These are phyloP conservation scores for Lagorchestes hirsutus DNA, from an alignment of 2,797 vertebrate species.

Conservation along the genomic window DNA sequence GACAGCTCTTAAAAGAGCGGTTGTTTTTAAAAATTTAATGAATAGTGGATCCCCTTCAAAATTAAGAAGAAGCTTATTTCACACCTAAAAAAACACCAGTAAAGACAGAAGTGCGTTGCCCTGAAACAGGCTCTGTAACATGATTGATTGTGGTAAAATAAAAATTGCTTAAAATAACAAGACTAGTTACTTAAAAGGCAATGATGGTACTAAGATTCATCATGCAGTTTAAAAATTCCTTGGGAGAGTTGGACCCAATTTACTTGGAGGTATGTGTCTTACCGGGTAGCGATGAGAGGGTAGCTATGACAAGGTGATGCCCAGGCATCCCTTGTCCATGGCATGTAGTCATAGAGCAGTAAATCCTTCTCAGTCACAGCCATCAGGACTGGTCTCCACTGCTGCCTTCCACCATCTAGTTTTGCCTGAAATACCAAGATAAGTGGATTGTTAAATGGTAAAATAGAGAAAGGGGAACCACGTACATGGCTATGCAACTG, in stretches of 20 bases:
- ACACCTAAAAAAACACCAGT: slow-evolving; percentile 45
- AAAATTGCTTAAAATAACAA: slow-evolving; percentile 38
- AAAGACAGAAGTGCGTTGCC: slow-evolving; percentile 54
- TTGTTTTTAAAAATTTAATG: neutral
- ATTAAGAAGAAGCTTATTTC: slow-evolving; percentile 45
- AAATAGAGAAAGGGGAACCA: slow-evolving; percentile 65
- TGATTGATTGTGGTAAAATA: slow-evolving; percentile 29
- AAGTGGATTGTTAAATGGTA: neutral
- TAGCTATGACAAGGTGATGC: slow-evolving; percentile 93
- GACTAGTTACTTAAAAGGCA: slow-evolving; percentile 34
- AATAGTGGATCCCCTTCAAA: neutral
- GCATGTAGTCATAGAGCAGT: slow-evolving; percentile 94
- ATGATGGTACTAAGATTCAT: slow-evolving; percentile 25
- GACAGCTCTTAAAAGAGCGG: slow-evolving; percentile 51
- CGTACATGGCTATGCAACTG: neutral
- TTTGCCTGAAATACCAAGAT: slow-evolving; percentile 85
- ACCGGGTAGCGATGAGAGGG: slow-evolving; percentile 96
- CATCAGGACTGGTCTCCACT: slow-evolving; percentile 93
- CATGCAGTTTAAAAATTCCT: slow-evolving; percentile 24
- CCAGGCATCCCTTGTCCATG: slow-evolving; percentile 95
- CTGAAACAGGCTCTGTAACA: slow-evolving; percentile 47
- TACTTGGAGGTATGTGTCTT: slow-evolving; percentile 44
- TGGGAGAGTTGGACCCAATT: slow-evolving; percentile 17
- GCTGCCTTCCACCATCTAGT: slow-evolving; percentile 93
- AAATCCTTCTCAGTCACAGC: slow-evolving; percentile 97